phyloP scores from a whole-genome alignment of 2,888 invertebrate genomes.

The Loripinus fragilis region DNA sequence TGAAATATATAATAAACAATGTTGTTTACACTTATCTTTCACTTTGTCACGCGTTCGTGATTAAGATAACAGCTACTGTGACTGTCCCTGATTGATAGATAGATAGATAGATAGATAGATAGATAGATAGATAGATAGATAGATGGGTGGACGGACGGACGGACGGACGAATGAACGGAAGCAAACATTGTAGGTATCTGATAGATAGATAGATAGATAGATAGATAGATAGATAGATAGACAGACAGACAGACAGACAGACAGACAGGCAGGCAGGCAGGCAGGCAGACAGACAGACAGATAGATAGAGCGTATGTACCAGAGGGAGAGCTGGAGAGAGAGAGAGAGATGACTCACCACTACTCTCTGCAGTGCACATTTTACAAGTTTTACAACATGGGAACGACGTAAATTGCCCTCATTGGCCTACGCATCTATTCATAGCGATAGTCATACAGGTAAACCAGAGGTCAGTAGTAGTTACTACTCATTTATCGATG shows the following conservation, averaged over 20 bases:
- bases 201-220: too few relatives aligned
- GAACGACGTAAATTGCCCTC: slow-evolving; percentile 6
- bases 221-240: too few relatives aligned
- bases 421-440: slow-evolving; percentile 46
- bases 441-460: slow-evolving; percentile 51
- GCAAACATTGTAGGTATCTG: too few relatives aligned
- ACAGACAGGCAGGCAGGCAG: too few relatives aligned
- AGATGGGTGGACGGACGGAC: too few relatives aligned
- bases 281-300: too few relatives aligned
- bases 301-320: too few relatives aligned
- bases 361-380: background rate
- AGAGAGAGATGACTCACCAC: background rate
- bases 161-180: too few relatives aligned
- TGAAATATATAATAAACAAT: background rate
- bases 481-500: slow-evolving; percentile 45
- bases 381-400: background rate
- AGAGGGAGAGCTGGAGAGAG: background rate
- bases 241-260: too few relatives aligned
- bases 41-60: slow-evolving; percentile 4
- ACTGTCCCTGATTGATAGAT: too few relatives aligned
- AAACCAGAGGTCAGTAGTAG: slow-evolving; percentile 42
- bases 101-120: too few relatives aligned
- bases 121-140: too few relatives aligned
- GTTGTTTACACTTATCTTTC: slow-evolving; percentile 1
- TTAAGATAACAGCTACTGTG: background rate